These are phyloP conservation scores for Aporrectodea caliginosa DNA, from an alignment of 1,140 invertebrate species.

Conservation along the genomic window DNA sequence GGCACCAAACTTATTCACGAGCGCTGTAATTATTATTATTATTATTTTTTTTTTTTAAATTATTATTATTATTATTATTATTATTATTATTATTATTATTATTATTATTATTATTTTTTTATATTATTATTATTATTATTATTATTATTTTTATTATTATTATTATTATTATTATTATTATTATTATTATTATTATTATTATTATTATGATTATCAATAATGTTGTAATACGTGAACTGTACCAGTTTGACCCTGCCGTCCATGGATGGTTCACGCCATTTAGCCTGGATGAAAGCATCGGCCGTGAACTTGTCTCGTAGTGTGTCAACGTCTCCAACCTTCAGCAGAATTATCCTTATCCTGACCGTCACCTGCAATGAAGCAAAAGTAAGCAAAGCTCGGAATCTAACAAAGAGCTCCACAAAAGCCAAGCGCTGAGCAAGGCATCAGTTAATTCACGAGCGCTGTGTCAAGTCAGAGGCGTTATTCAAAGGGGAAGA, in stretches of 20 bases:
- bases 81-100: no score
- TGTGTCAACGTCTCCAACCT: constrained; percentile 51
- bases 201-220: background rate
- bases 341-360: constrained; percentile 46
- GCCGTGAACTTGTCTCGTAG: constrained; percentile 48
- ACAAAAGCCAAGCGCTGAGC: background rate
- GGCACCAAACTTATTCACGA: no score
- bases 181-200: no score
- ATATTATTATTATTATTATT: no score
- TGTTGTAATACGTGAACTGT: background rate
- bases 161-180: background rate
- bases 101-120: no score
- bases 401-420: background rate
- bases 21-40: no score
- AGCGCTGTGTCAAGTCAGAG: background rate
- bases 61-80: no score
- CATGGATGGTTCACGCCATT: constrained; percentile 44
- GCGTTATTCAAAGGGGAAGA: background rate
- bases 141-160: no score
- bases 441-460: background rate
- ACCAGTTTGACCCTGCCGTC: constrained; percentile 27
- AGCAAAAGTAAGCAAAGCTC: background rate
- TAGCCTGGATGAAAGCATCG: constrained; percentile 49
- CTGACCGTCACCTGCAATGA: constrained; percentile 39
- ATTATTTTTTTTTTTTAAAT: no score